Percentiles rank a stretch among this genome's conserved stretches.
Evolutionary conservation across 1,140 invertebrate genomes (phyloP).

Genomic region (fruit fly (Drosophila melanogaster)): DNA sequence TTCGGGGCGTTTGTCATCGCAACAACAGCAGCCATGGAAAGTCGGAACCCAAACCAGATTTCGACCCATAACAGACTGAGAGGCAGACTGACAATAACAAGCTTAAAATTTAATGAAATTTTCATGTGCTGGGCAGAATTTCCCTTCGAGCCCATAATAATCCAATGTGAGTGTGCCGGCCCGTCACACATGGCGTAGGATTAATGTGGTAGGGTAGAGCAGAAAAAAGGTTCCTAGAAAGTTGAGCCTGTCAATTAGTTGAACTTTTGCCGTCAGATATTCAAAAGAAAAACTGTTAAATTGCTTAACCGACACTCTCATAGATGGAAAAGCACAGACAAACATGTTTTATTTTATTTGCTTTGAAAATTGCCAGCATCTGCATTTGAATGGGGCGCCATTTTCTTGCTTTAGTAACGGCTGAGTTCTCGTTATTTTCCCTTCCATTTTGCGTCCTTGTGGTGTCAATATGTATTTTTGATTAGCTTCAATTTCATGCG

Average conservation of each 20-base stretch:
- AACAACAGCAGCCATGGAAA: constrained; percentile 17
- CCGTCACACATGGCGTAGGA: constrained; percentile 67
- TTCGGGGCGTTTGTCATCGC: constrained; percentile 44
- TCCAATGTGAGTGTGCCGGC: constrained; percentile 7
- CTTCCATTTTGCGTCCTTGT: background rate
- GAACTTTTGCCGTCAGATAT: constrained; percentile 56
- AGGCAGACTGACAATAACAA: constrained; percentile 40
- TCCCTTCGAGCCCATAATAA: constrained; percentile 28
- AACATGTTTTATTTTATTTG: constrained; percentile 13
- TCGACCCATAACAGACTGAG: constrained; percentile 11
- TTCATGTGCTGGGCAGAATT: constrained; percentile 44
- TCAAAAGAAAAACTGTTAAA: constrained; percentile 46
- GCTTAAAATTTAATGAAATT: constrained; percentile 73
- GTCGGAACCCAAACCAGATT: constrained; percentile 9
- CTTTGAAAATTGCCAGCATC: constrained; percentile 10
- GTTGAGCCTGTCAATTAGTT: constrained; percentile 60
- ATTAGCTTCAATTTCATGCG: constrained; percentile 59
- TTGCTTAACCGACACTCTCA: background rate
- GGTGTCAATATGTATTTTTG: constrained; percentile 73
- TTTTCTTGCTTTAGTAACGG: constrained; percentile 10
- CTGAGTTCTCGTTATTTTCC: background rate
- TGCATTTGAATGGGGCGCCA: constrained; percentile 22
- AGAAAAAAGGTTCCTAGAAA: background rate
- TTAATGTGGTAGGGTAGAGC: constrained; percentile 51
- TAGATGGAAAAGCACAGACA: background rate